phyloP scores from a whole-genome alignment of 2,113 vertebrate species.

The Oreochromis tanganicae region DNA sequence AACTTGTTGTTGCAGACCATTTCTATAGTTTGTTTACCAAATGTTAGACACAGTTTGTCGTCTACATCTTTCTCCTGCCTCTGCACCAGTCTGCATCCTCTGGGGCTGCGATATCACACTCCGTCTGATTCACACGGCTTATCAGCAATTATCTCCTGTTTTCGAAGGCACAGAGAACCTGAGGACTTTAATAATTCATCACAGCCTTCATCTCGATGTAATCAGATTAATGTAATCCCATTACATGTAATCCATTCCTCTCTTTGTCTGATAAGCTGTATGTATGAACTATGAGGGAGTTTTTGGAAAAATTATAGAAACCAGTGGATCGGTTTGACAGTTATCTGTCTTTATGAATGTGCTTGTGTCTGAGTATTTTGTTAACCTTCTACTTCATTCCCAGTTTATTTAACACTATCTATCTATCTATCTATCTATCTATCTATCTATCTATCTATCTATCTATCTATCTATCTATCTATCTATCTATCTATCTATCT shows the following conservation, averaged over 20 bases:
- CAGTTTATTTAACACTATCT: not conserved
- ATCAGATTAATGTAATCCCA: conserved; percentile 7
- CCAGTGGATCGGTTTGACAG: not conserved
- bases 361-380: not conserved
- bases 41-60: not conserved
- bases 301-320: not conserved
- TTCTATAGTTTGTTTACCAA: not conserved
- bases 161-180: not conserved
- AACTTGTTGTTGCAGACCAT: not conserved
- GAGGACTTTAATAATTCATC: not conserved
- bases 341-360: not conserved
- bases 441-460: conserved; percentile 17
- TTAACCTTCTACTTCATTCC: not conserved
- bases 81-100: not conserved
- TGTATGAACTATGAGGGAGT: not conserved
- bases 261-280: not conserved
- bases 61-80: not conserved
- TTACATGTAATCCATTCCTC: not conserved
- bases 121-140: not conserved
- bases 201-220: not conserved
- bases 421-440: not conserved
- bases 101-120: not conserved
- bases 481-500: not conserved
- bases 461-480: not conserved
- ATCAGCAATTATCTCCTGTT: conserved; percentile 8